A percentile compares a stretch with the other conserved stretches of the same genome.
Evolutionary conservation across 2,888 invertebrate species (phyloP).

Genomic region (Eledona agricola): DNA sequence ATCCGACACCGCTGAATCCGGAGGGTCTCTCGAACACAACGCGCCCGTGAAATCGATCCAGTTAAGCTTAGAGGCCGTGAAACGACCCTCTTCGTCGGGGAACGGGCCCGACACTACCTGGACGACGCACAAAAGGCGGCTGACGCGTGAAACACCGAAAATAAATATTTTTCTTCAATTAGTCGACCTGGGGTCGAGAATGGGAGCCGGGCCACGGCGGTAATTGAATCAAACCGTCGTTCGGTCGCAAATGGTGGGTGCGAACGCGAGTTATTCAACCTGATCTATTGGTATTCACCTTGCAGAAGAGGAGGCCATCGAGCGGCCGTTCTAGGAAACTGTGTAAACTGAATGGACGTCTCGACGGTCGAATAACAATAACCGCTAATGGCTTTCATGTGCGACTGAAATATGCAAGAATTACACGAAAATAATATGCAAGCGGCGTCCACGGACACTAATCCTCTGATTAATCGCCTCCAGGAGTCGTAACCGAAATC

Average conservation of each 20-base stretch:
- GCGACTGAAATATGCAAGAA: no score
- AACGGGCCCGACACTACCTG: no score
- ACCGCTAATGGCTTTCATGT: constrained; percentile 37
- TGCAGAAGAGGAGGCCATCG: constrained; percentile 27
- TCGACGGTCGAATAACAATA: constrained; percentile 11
- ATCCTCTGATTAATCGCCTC: no score
- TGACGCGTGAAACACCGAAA: no score
- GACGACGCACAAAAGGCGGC: no score
- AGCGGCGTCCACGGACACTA: no score
- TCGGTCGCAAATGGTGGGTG: constrained; percentile 32
- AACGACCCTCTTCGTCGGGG: no score
- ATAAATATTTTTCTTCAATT: constrained; percentile 6
- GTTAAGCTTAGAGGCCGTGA: constrained; percentile 53
- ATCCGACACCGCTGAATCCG: constrained; percentile 7
- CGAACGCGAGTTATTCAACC: constrained; percentile 36
- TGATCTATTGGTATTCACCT: constrained; percentile 41
- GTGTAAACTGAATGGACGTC: no score
- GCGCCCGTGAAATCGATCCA: constrained; percentile 48
- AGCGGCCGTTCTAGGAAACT: constrained; percentile 39
- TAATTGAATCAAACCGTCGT: constrained; percentile 33
- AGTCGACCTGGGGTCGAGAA: neutral
- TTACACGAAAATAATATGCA: no score
- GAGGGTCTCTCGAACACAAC: no score
- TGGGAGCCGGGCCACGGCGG: constrained; percentile 9
- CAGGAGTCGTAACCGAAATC: no score